Percentiles rank a stretch among this genome's conserved stretches.
Evolutionary conservation across 2,113 vertebrate species (phyloP).

Genomic region (Delphinapterus leucas): DNA sequence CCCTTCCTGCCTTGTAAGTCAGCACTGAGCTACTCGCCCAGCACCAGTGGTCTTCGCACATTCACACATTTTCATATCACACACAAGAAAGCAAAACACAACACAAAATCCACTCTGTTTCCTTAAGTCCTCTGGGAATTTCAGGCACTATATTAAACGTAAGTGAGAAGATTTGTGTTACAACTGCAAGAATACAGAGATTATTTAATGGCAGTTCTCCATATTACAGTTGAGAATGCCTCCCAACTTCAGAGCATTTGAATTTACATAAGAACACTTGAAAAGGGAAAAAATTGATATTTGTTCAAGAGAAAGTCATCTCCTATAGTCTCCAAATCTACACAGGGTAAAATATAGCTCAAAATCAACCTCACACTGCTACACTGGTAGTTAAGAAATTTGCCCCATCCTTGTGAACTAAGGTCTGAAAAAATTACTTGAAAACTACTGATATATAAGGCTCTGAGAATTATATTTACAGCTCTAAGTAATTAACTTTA

Average conservation of each 20-base stretch:
- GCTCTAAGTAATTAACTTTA: not conserved
- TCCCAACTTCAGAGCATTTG: not conserved
- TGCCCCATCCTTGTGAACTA: not conserved
- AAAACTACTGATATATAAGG: not conserved
- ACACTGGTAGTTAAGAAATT: not conserved
- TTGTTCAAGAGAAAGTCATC: not conserved
- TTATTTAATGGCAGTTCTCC: not conserved
- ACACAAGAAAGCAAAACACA: not conserved
- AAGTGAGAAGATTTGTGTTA: not conserved
- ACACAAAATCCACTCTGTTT: not conserved
- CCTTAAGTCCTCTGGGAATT: not conserved
- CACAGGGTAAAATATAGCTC: not conserved
- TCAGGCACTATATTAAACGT: not conserved
- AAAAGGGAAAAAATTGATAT: not conserved
- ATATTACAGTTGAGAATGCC: not conserved
- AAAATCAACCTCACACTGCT: not conserved
- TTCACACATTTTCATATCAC: not conserved
- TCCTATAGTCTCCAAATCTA: not conserved
- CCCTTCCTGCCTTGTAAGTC: not conserved
- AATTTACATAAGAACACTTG: not conserved
- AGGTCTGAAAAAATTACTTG: not conserved
- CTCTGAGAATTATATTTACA: not conserved
- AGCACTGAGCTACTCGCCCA: not conserved
- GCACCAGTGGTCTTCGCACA: not conserved
- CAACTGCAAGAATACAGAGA: not conserved